Evolutionary conservation across 2,113 vertebrate species (phyloP).

Genomic region (Heliornis fulica): DNA sequence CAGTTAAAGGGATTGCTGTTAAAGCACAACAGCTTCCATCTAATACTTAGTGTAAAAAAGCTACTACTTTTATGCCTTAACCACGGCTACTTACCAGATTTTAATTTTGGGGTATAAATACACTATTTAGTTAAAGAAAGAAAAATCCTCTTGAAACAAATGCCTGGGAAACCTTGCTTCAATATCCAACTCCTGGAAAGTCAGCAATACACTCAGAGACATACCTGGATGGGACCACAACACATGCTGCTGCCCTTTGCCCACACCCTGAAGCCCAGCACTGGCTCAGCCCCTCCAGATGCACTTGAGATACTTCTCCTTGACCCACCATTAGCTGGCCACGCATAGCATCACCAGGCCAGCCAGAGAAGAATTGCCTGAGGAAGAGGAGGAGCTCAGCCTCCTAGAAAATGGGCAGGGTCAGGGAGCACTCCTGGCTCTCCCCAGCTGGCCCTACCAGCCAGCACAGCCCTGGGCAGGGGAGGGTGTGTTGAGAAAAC

Average conservation of each 20-base stretch:
- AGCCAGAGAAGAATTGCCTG: accelerated
- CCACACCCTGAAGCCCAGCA: accelerated
- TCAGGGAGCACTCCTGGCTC: background rate
- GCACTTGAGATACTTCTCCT: accelerated
- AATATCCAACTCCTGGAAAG: background rate
- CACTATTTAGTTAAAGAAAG: background rate
- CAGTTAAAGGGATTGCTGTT: background rate
- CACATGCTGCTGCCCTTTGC: background rate
- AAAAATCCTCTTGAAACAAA: background rate
- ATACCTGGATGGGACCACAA: background rate
- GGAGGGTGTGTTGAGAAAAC: background rate
- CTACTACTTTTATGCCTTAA: background rate
- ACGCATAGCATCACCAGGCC: accelerated
- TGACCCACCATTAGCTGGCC: accelerated
- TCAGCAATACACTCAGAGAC: accelerated
- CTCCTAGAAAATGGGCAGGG: background rate
- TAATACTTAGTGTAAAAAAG: background rate
- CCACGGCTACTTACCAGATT: background rate
- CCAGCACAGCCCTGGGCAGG: background rate
- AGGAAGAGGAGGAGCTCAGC: background rate
- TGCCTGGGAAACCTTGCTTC: background rate
- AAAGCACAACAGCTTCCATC: background rate
- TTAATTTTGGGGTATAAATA: background rate
- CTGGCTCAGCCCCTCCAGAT: accelerated
- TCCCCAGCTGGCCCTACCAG: background rate